These are phyloP conservation scores for Capitella teleta DNA, from an alignment of 1,140 invertebrate species.

Conservation along the genomic window DNA sequence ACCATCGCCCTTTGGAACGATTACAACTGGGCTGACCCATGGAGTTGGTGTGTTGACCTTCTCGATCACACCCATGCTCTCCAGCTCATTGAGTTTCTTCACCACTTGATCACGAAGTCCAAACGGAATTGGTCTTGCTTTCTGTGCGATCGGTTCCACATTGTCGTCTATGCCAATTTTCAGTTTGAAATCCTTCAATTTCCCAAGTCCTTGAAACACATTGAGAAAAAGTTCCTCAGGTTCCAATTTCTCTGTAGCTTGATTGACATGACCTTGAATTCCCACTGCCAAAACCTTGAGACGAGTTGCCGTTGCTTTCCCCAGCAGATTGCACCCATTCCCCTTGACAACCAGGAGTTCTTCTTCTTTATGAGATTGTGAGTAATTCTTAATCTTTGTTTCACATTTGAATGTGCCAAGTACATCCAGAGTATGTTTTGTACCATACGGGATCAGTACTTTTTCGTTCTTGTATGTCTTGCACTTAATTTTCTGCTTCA, in stretches of 20 bases:
- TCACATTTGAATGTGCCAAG: background rate
- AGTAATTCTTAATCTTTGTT: background rate
- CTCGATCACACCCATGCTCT: constrained; percentile 6
- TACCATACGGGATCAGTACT: too few relatives aligned
- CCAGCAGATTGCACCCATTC: background rate
- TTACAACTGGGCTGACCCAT: constrained; percentile 17
- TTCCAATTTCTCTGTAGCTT: background rate
- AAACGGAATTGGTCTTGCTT: constrained; percentile 2
- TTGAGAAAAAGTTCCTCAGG: background rate
- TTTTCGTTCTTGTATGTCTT: too few relatives aligned
- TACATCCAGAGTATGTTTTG: too few relatives aligned
- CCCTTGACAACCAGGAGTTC: background rate
- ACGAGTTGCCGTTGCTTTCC: background rate
- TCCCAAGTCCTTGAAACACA: background rate
- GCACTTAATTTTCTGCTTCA: background rate
- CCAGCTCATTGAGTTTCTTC: background rate
- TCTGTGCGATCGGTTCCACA: background rate
- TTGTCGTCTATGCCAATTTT: constrained; percentile 1
- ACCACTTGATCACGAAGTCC: constrained; percentile 5
- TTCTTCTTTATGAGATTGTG: too few relatives aligned
- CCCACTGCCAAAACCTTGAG: background rate
- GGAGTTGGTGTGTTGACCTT: constrained; percentile 12
- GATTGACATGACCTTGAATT: too few relatives aligned
- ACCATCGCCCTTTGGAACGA: constrained; percentile 12
- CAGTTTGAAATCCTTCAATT: constrained; percentile 7